Base-by-base conservation (phyloP, 2,888 invertebrate genomes). In the Apamea monoglypha region DNA sequence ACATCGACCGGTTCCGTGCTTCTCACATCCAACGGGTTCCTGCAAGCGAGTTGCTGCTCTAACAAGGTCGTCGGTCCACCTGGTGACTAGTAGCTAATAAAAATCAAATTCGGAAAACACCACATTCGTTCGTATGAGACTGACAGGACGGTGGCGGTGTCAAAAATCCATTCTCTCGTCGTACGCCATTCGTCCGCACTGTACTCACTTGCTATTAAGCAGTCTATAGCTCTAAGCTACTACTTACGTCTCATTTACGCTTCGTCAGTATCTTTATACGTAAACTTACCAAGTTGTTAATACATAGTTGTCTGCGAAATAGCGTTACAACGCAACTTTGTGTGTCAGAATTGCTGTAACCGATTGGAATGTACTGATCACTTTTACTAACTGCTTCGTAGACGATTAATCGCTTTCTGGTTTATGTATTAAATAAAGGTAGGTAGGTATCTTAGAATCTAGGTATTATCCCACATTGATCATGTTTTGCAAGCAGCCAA, bases 331-430 rank as follows among this genome's bases (percentile, higher is more conserved):
- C 50, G 82, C 74, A 75, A 84, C 74, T 85, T 72, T 72, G 82
- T 85, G n/a, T n/a, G n/a, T n/a, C 72, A 68, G 76, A 73, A 73
- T 81, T 81, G 71, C 68, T 81, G 74, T 74, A 76, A 85, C 63
- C n/a, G 74, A 61, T 68, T 69, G 64, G 69, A 75, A 75, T 78
- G 59, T 47, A 64, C 71, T 78, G 36, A 72, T 70, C 59, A 59
- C 78, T 71, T 77, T 75, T 73, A 64, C 81, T 53, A 21, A 47
- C 44, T 14, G 16, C 36, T 56, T 44, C 18, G 18, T 81, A 40
- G 50, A 53, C 44, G 71, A 53, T 71, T 32, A 44, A 32, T 80
- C 63, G 32, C 14, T 47, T 29, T 44, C 70, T 80, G 63, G 53
- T 64, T 71, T 66, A 56, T 21, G 18, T 47, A 44, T 40, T 78